These are phyloP conservation scores for Aricia agestis DNA, from an alignment of 1,140 invertebrate species.

Conservation along the genomic window DNA sequence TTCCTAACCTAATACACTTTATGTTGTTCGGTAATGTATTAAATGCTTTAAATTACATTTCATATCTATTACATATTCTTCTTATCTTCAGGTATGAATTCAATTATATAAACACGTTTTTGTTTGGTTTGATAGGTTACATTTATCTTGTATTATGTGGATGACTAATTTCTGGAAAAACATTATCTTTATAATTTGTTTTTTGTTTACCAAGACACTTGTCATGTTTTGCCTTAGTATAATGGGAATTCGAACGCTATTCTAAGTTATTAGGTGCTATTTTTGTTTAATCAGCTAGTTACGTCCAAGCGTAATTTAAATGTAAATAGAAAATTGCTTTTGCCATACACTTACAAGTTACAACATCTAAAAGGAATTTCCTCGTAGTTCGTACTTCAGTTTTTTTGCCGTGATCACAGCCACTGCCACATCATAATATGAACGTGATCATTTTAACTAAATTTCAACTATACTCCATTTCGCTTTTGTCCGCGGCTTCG, in stretches of 20 bases:
- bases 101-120: not conserved
- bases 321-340: conserved; percentile 14
- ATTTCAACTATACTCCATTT: not conserved
- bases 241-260: not conserved
- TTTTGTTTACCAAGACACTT: conserved; percentile 1
- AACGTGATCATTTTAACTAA: not conserved
- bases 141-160: conserved; percentile 2
- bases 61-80: not conserved
- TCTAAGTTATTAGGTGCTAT: not conserved
- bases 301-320: not conserved
- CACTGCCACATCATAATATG: not conserved
- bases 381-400: not conserved
- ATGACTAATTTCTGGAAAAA: conserved; percentile 7
- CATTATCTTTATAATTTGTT: conserved; percentile 1
- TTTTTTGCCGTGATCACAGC: not conserved
- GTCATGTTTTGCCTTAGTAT: not conserved
- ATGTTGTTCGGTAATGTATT: not conserved
- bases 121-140: not conserved
- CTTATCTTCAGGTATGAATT: not conserved
- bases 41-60: not conserved
- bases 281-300: not conserved
- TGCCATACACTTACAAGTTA: not conserved
- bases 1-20: not conserved
- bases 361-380: conserved; percentile 1
- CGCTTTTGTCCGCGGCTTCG: too few relatives aligned